Conservation (phyloP, 2,797 vertebrate genomes). For the Platalea minor region DNA sequence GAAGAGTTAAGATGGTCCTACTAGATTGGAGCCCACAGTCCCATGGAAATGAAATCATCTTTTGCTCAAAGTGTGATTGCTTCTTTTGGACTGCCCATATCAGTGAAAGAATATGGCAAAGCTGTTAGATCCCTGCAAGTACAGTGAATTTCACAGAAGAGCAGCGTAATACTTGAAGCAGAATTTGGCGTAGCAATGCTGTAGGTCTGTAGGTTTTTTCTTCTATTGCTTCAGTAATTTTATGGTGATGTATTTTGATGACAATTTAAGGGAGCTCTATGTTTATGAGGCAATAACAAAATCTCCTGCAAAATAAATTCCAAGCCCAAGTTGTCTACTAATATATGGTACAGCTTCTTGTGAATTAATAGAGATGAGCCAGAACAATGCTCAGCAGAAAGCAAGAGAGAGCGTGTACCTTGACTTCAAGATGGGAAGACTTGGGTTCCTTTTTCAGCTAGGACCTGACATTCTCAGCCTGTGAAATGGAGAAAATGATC, state of each 20-base stretch:
- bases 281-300: constrained; percentile 34
- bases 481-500: background rate
- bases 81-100: background rate
- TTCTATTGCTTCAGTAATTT: constrained; percentile 25
- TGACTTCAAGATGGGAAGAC: background rate
- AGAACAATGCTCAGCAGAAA: background rate
- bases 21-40: background rate
- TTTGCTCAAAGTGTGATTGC: background rate
- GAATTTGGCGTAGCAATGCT: background rate
- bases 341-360: background rate
- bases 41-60: constrained; percentile 8
- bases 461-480: background rate
- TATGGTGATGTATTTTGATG: constrained; percentile 4
- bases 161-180: background rate
- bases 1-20: background rate
- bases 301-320: constrained; percentile 26
- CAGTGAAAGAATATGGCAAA: background rate
- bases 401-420: background rate
- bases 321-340: constrained; percentile 1
- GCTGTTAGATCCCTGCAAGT: background rate
- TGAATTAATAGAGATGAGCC: background rate
- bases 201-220: background rate
- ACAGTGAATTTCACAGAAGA: background rate
- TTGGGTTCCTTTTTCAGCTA: background rate
- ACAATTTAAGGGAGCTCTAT: constrained; percentile 8